phyloP scores from a whole-genome alignment of 2,888 invertebrate species.

The Zonitis immaculata region DNA sequence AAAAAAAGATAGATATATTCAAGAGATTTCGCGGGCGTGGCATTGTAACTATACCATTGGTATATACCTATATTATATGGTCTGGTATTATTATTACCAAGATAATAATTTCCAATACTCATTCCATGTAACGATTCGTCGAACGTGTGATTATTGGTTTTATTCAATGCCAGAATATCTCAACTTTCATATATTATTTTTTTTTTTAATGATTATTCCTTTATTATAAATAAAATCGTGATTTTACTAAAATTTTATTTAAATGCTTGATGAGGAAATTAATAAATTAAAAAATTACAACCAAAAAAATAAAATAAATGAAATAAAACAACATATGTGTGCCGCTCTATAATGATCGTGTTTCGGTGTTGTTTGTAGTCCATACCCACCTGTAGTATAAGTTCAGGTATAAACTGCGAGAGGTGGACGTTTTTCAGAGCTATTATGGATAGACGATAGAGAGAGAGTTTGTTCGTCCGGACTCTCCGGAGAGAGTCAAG shows the following conservation, averaged over 20 bases:
- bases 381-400: conserved; percentile 1
- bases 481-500: conserved; percentile 1
- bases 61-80: no score
- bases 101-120: conserved; percentile 43
- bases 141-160: conserved; percentile 38
- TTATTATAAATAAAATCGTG: background rate
- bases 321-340: background rate
- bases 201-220: no score
- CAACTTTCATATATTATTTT: no score
- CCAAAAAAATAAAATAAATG: no score
- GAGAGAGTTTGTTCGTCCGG: background rate
- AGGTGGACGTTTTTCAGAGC: background rate
- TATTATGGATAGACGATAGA: background rate
- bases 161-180: background rate
- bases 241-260: background rate
- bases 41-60: conserved; percentile 11
- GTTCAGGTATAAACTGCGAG: background rate
- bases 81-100: conserved; percentile 39
- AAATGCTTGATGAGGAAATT: no score
- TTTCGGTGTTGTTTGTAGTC: background rate
- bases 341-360: background rate
- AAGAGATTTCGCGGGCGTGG: conserved; percentile 34
- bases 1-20: no score
- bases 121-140: conserved; percentile 39
- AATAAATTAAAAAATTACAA: no score